Conservation (phyloP, 1,140 invertebrate species). For the Pygmarrhopalites habei region DNA sequence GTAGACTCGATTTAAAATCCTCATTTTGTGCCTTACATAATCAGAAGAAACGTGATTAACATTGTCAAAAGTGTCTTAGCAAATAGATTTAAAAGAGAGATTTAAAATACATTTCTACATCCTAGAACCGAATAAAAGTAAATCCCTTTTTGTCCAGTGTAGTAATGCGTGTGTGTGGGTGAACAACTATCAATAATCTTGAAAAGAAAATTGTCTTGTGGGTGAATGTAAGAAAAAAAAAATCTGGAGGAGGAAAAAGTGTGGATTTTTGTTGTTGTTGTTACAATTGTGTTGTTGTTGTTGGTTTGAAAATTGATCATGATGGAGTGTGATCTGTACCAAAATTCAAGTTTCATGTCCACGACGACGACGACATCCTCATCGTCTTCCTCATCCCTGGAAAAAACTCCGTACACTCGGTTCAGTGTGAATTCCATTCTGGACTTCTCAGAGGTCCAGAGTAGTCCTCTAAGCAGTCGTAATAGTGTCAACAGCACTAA, state of each 20-base stretch:
- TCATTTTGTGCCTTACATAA: no score
- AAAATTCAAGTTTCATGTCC: not conserved
- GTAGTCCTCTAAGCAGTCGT: not conserved
- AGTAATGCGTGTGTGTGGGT: not conserved
- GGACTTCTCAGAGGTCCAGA: conserved; percentile 11
- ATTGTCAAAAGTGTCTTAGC: no score
- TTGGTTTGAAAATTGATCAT: not conserved
- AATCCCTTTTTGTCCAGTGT: not conserved
- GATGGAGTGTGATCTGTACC: conserved; percentile 16
- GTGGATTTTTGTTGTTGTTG: conserved; percentile 1
- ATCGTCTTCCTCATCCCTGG: no score
- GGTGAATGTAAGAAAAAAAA: not conserved
- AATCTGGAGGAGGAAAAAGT: not conserved
- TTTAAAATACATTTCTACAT: no score
- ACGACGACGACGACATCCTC: not conserved
- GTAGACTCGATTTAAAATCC: no score
- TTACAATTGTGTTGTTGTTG: no score
- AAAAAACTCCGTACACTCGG: conserved; percentile 17
- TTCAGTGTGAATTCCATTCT: conserved; percentile 35
- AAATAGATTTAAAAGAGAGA: no score
- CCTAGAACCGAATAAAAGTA: no score
- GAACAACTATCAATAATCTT: not conserved
- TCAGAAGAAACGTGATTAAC: no score
- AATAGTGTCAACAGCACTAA: conserved; percentile 15
- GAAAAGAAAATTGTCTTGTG: not conserved